A percentile compares a stretch with the other conserved stretches of the same genome.
Evolutionary conservation across 2,797 vertebrate genomes (phyloP).

Genomic region (Enteromius mattozi): DNA sequence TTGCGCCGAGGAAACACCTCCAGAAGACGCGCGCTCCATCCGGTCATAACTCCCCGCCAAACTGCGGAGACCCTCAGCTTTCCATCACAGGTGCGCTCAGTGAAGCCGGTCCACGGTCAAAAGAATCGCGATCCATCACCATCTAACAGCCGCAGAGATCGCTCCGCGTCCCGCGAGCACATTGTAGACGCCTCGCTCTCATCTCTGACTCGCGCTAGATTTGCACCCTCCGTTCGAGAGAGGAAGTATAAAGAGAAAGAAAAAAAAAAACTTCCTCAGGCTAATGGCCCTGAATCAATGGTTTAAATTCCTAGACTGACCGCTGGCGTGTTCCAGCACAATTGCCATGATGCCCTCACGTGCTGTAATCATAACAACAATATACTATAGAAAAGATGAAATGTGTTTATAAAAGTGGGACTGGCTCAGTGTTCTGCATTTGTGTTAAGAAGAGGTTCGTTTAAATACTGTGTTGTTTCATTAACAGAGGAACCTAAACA

Average conservation of each 20-base stretch:
- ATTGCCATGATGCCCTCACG: background rate
- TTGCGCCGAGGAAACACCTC: background rate
- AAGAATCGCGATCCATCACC: background rate
- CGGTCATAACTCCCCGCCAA: background rate
- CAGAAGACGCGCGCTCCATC: constrained; percentile 31
- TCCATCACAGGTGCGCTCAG: background rate
- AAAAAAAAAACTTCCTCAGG: constrained; percentile 20
- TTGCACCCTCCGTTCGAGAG: background rate
- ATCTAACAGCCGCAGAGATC: background rate
- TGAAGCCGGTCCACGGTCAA: background rate
- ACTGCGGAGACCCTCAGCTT: background rate
- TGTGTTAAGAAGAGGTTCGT: background rate
- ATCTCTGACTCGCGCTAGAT: constrained; percentile 4
- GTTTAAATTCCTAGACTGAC: constrained; percentile 17
- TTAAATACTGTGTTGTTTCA: background rate
- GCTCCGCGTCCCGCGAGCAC: background rate
- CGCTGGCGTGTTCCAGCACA: background rate
- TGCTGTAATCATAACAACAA: background rate
- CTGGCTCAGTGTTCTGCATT: background rate
- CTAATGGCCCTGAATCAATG: constrained; percentile 3
- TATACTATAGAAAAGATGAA: background rate
- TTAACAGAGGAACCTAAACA: background rate
- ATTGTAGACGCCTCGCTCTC: background rate
- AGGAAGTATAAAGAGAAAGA: background rate
- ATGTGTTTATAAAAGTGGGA: background rate